phyloP scores from a whole-genome alignment of 1,140 invertebrate species.

The Eurosta solidaginis region DNA sequence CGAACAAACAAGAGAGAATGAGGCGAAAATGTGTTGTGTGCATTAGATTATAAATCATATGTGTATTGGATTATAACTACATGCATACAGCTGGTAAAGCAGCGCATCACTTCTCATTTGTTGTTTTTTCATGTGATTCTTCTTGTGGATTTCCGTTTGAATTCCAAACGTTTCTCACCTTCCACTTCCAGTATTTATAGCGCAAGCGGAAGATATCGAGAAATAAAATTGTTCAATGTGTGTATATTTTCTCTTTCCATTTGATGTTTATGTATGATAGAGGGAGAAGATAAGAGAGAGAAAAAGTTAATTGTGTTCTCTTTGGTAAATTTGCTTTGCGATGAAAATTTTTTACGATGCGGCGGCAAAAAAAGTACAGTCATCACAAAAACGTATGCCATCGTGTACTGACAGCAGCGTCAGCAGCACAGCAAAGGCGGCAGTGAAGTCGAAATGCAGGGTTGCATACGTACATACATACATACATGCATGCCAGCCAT shows the following conservation, averaged over 20 bases:
- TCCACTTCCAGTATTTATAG: constrained; percentile 18
- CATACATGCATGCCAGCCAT: neutral
- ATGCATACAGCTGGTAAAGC: neutral
- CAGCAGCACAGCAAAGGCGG: neutral
- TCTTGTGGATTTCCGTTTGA: neutral
- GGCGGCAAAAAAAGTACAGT: constrained; percentile 35
- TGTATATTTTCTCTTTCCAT: neutral
- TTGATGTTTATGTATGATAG: no score
- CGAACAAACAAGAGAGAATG: no score
- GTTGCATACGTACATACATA: neutral
- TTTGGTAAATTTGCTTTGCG: constrained; percentile 13
- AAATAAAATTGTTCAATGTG: neutral
- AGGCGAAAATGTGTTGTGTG: no score
- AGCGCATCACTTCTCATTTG: no score
- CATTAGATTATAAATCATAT: no score
- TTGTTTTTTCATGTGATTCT: constrained; percentile 1
- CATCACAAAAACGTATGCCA: constrained; percentile 32
- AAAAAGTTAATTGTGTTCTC: neutral
- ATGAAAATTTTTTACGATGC: constrained; percentile 10
- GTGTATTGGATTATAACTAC: no score
- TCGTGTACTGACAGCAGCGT: neutral
- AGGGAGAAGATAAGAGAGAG: neutral
- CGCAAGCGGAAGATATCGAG: neutral
- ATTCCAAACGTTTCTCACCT: neutral
- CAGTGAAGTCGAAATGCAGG: neutral